These are phyloP conservation scores for Papilio machaon DNA, from an alignment of 1,140 invertebrate genomes.

Conservation along the genomic window DNA sequence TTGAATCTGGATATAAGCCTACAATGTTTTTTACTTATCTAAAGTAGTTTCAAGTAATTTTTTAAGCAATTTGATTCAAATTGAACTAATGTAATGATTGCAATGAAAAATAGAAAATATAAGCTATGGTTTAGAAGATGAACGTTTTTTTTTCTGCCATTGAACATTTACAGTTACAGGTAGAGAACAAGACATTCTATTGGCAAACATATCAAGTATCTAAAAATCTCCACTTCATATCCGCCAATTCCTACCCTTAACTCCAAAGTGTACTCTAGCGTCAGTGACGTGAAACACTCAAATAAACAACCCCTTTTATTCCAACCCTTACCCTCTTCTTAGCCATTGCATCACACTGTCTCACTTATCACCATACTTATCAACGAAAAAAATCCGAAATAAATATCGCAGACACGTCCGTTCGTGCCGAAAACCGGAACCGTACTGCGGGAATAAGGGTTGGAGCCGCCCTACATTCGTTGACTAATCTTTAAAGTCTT, in stretches of 20 bases:
- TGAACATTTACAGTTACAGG: not conserved
- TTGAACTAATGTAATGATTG: too few species aligned
- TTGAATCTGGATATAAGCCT: not conserved
- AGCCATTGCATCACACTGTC: conserved; percentile 57
- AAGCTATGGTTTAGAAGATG: too few species aligned
- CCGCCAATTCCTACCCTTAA: not conserved
- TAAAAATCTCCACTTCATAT: not conserved
- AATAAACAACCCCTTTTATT: conserved; percentile 23
- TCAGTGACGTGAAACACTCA: conserved; percentile 30
- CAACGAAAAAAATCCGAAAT: conserved; percentile 48
- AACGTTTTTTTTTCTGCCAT: too few species aligned
- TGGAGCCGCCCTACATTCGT: conserved; percentile 59
- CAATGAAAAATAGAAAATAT: too few species aligned
- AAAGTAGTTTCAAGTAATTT: too few species aligned
- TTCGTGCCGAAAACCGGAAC: conserved; percentile 46
- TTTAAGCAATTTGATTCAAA: too few species aligned
- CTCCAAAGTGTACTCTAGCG: not conserved
- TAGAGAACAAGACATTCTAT: not conserved
- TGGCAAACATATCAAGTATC: not conserved
- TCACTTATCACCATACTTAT: conserved; percentile 43
- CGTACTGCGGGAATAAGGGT: conserved; percentile 59
- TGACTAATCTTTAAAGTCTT: conserved; percentile 44
- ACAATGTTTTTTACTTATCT: not conserved
- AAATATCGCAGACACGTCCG: conserved; percentile 48
- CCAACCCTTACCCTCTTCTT: conserved; percentile 72